Evolutionary conservation across 2,797 vertebrate species (phyloP), one percentile per base, ranked within the genome.

Genomic region (Allobates femoralis): DNA sequence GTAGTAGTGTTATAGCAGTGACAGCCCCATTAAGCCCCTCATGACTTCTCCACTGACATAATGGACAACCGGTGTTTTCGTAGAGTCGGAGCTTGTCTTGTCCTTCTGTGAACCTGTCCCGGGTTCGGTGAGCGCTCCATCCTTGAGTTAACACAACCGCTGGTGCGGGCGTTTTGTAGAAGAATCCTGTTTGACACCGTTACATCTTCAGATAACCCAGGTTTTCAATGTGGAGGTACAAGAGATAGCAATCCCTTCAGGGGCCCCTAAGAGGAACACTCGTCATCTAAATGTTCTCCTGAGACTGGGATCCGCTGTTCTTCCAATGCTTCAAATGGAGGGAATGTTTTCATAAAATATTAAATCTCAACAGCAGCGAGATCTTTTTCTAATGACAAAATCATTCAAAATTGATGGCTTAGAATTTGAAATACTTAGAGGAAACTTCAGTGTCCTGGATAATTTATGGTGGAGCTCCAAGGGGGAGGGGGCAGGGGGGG

Each of bases 351-450:
- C 81, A 87, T 87, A 79, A 87, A 87, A 87, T 87, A 87, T 87
- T 87, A 79, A 87, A 87, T 83, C 21, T 58, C 79, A 87, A 84
- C 86, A 84, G 75, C 53, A 51, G 86, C 66, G 34, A 73, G 60
- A 73, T 87, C 86, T 87, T 87, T 77, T 87, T 82, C 75, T 87
- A 87, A 87, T 79, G 86, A 79, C 81, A 84, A 84, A 87, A 87
- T 87, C 86, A 87, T 87, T 87, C 81, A 87, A 87, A 87, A 87
- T 87, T 87, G 86, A 87, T 87, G 75, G 86, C 56, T 51, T 23
- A 53, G 81, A 87, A 79, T 87, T 51, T 87, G 30, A 73, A 83
- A 79, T 79, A 87, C 81, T 87, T 83, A 64, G 75, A 71, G 66
- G 81, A 11, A 87, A 84, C 53, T 83, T 79, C 55, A 46, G 74